Conservation (phyloP, 2,113 vertebrate genomes). For the Myodes glareolus region DNA sequence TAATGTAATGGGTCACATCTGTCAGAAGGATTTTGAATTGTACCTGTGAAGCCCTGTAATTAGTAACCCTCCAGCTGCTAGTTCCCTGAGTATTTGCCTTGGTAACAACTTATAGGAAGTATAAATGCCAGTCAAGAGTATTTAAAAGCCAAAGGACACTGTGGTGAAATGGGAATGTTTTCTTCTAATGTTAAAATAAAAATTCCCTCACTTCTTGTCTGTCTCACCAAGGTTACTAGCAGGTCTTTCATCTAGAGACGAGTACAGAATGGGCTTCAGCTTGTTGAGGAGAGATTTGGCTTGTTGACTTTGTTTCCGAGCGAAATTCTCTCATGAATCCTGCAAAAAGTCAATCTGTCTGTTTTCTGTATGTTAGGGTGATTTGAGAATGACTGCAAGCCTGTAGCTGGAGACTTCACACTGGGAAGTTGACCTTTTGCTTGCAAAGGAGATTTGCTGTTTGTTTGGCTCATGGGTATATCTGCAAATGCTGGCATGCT, state of each 20-base stretch:
- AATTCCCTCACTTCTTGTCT: conserved; percentile 28
- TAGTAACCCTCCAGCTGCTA: conserved; percentile 67
- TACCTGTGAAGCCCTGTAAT: conserved; percentile 70
- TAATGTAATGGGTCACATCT: conserved; percentile 71
- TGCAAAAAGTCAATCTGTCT: conserved; percentile 71
- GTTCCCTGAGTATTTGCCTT: conserved; percentile 59
- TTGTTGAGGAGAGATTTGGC: conserved; percentile 55
- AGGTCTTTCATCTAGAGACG: conserved; percentile 38
- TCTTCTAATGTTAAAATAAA: conserved; percentile 32
- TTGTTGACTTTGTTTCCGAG: conserved; percentile 69
- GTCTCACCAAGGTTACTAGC: conserved; percentile 32
- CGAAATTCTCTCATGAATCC: conserved; percentile 56
- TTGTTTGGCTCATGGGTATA: conserved; percentile 65
- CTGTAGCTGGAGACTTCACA: conserved; percentile 67
- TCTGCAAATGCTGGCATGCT: conserved; percentile 69
- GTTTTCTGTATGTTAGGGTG: conserved; percentile 54
- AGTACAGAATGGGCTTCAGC: conserved; percentile 51
- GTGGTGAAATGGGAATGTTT: conserved; percentile 26
- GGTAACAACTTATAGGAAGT: conserved; percentile 48
- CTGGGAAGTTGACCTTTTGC: conserved; percentile 78
- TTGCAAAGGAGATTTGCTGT: conserved; percentile 75
- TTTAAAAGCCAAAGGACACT: conserved; percentile 38
- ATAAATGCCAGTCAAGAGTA: conserved; percentile 29
- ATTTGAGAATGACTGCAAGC: conserved; percentile 63
- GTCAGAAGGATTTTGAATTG: conserved; percentile 68